Conservation (phyloP, 2,113 vertebrate species). For the Engystomops pustulosus region DNA sequence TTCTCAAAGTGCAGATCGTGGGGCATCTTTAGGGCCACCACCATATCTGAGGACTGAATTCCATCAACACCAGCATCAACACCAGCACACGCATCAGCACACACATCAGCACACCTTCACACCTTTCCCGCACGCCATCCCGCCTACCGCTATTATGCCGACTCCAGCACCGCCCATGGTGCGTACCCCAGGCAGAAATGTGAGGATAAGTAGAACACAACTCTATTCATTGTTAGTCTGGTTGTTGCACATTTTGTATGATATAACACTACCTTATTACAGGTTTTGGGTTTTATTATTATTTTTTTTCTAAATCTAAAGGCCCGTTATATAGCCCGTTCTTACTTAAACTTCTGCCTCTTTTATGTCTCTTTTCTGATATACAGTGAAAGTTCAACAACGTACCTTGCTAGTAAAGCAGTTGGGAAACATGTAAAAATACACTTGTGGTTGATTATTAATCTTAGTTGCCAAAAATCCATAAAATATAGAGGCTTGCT, state of each 20-base stretch:
- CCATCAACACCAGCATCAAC: slow-evolving; percentile 94
- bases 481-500: background rate
- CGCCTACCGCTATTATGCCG: slow-evolving; percentile 92
- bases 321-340: background rate
- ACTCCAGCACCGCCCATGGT: slow-evolving; percentile 99
- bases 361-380: background rate
- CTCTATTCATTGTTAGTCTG: slow-evolving; percentile 64
- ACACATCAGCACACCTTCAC: slow-evolving; percentile 99
- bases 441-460: background rate
- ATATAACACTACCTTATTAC: too few relatives aligned
- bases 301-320: background rate
- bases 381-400: background rate
- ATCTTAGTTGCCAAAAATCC: background rate
- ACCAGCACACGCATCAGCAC: slow-evolving; percentile 96
- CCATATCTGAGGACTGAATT: slow-evolving; percentile 98
- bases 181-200: slow-evolving; percentile 98
- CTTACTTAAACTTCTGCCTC: background rate
- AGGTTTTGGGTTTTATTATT: too few relatives aligned
- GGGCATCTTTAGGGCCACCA: slow-evolving; percentile 91
- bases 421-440: slow-evolving; percentile 13
- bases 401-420: background rate
- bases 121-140: slow-evolving; percentile 94
- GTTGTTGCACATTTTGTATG: background rate
- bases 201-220: slow-evolving; percentile 93
- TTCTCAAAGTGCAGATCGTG: slow-evolving; percentile 94